phyloP scores from a whole-genome alignment of 1,140 invertebrate genomes.

The Agrypnia vestita region DNA sequence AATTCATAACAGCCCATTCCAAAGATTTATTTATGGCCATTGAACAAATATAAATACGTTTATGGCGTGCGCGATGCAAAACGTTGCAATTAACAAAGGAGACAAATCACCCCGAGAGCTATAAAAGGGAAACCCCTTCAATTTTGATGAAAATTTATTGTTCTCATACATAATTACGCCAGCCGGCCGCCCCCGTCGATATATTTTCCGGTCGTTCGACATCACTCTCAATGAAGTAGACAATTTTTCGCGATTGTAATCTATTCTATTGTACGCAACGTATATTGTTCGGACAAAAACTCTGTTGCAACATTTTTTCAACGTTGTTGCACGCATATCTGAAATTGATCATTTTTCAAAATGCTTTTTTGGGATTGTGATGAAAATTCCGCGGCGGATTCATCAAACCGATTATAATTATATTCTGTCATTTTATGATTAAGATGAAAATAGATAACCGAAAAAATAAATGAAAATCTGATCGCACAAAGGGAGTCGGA shows the following conservation, averaged over 20 bases:
- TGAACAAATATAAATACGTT: conserved; percentile 18
- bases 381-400: neutral
- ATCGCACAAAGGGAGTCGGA: too few species aligned
- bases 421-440: too few species aligned
- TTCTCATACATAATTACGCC: conserved; percentile 36
- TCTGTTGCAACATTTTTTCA: neutral
- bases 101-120: conserved; percentile 28
- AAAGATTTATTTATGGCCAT: neutral
- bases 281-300: neutral
- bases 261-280: conserved; percentile 25
- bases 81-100: conserved; percentile 27
- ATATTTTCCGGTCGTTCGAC: conserved; percentile 31
- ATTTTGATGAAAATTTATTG: conserved; percentile 40
- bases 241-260: conserved; percentile 44
- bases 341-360: neutral
- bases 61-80: conserved; percentile 27
- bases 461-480: too few species aligned
- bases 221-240: conserved; percentile 9
- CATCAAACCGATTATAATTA: too few species aligned
- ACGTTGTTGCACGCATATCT: neutral
- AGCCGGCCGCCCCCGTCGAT: neutral
- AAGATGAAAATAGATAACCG: too few species aligned
- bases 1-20: neutral
- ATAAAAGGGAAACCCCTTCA: conserved; percentile 31
- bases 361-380: neutral